Evolutionary conservation across 2,888 invertebrate species (phyloP).

Genomic region (Rhyacophila evoluta): DNA sequence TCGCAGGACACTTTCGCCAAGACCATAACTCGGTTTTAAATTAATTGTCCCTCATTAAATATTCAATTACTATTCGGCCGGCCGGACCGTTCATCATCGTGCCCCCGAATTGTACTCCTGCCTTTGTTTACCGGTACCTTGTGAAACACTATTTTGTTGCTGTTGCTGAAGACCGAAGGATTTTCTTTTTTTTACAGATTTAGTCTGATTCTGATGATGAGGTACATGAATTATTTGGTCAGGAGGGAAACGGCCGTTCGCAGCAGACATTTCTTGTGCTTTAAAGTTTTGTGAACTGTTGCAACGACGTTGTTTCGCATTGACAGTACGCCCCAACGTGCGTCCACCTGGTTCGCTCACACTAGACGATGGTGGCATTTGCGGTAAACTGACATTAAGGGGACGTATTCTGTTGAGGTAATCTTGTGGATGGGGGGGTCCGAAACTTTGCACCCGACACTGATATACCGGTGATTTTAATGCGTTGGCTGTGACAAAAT

Average conservation of each 20-base stretch:
- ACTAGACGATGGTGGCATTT: slow-evolving; percentile 61
- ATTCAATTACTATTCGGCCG: not conserved
- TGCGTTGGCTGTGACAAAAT: slow-evolving; percentile 65
- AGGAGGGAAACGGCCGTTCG: slow-evolving; percentile 41
- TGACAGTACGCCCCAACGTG: slow-evolving; percentile 27
- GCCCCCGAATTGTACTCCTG: not conserved
- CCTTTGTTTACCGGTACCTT: not conserved
- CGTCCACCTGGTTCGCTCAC: slow-evolving; percentile 46
- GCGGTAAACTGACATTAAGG: slow-evolving; percentile 65
- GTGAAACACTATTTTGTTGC: not conserved
- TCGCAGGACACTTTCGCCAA: not conserved
- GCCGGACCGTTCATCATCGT: slow-evolving; percentile 2
- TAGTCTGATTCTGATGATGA: slow-evolving; percentile 32
- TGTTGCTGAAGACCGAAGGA: not conserved
- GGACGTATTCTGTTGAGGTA: slow-evolving; percentile 54
- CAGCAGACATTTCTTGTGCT: slow-evolving; percentile 28
- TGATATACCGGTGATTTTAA: not conserved
- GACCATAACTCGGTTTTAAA: not conserved
- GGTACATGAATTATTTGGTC: slow-evolving; percentile 40
- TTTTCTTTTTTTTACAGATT: not conserved
- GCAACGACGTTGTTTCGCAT: slow-evolving; percentile 61
- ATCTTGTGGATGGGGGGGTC: slow-evolving; percentile 63
- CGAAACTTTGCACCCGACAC: slow-evolving; percentile 56
- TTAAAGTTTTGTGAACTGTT: slow-evolving; percentile 60
- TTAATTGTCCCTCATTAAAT: not conserved